Evolutionary conservation across 2,888 invertebrate genomes (phyloP).

Genomic region (Ferdinandea cuprea): DNA sequence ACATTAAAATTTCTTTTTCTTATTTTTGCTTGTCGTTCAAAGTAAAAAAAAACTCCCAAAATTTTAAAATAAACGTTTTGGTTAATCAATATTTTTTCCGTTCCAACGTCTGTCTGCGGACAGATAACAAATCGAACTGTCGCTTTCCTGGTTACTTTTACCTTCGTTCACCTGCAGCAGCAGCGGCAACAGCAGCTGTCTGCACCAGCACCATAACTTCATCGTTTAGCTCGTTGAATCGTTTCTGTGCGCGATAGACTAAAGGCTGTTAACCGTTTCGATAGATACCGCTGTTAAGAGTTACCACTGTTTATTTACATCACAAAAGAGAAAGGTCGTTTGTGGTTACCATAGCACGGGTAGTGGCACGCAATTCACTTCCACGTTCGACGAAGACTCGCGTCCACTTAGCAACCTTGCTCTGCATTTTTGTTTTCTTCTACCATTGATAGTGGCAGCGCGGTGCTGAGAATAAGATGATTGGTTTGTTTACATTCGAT

Average conservation of each 20-base stretch:
- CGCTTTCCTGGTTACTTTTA: slow-evolving; percentile 74
- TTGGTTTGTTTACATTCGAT: slow-evolving; percentile 61
- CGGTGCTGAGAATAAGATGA: no score
- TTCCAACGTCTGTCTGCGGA: slow-evolving; percentile 70
- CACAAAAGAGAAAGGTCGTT: slow-evolving; percentile 70
- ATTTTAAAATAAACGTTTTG: background rate
- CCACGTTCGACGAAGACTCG: slow-evolving; percentile 38
- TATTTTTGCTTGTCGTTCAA: background rate
- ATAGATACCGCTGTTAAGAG: slow-evolving; percentile 66
- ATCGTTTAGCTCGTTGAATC: slow-evolving; percentile 40
- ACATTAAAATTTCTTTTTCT: slow-evolving; percentile 13
- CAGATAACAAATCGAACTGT: slow-evolving; percentile 73
- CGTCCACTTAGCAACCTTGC: slow-evolving; percentile 65
- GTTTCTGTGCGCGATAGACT: slow-evolving; percentile 33
- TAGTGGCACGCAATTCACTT: slow-evolving; percentile 46
- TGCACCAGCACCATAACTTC: slow-evolving; percentile 16
- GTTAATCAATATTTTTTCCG: slow-evolving; percentile 52
- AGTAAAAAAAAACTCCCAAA: background rate
- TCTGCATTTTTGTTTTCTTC: slow-evolving; percentile 42
- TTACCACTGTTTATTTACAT: slow-evolving; percentile 61
- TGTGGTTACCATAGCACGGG: slow-evolving; percentile 55
- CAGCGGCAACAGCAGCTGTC: slow-evolving; percentile 34
- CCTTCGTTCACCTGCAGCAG: slow-evolving; percentile 68
- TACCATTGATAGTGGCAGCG: no score
- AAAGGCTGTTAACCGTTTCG: slow-evolving; percentile 67